Conservation (phyloP, 2,888 invertebrate genomes). For the Dolomedes plantarius region DNA sequence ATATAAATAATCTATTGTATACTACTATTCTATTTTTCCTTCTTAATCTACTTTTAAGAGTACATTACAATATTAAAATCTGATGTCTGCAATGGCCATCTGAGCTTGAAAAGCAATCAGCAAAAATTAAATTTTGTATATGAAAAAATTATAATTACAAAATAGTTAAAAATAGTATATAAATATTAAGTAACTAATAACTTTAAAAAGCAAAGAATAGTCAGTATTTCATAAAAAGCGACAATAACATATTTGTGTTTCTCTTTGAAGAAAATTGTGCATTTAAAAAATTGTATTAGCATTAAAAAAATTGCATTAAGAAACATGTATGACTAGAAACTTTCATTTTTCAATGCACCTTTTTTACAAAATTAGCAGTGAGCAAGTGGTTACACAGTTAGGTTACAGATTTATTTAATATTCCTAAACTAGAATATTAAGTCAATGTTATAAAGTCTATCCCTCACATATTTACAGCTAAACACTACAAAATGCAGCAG, state of each 20-base stretch:
- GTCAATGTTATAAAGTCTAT: constrained; percentile 13
- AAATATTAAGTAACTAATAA: neutral
- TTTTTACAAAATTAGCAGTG: neutral
- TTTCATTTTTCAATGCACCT: neutral
- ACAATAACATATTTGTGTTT: too few species aligned
- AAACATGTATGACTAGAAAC: neutral
- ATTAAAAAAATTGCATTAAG: neutral
- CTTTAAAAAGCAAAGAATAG: neutral
- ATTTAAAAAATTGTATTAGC: neutral
- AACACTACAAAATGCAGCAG: neutral
- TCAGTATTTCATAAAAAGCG: neutral
- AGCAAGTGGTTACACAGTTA: neutral
- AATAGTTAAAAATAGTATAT: too few species aligned
- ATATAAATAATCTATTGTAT: too few species aligned
- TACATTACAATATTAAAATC: too few species aligned
- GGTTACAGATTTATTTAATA: neutral
- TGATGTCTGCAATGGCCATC: too few species aligned
- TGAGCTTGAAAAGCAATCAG: too few species aligned
- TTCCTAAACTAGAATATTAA: neutral
- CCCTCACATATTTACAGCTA: neutral
- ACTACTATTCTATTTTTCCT: too few species aligned
- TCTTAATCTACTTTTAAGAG: too few species aligned
- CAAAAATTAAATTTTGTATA: too few species aligned
- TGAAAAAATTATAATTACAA: too few species aligned
- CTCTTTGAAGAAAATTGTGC: neutral